Evolutionary conservation across 2,113 vertebrate genomes (phyloP).

Genomic region (Neoarius graeffei): DNA sequence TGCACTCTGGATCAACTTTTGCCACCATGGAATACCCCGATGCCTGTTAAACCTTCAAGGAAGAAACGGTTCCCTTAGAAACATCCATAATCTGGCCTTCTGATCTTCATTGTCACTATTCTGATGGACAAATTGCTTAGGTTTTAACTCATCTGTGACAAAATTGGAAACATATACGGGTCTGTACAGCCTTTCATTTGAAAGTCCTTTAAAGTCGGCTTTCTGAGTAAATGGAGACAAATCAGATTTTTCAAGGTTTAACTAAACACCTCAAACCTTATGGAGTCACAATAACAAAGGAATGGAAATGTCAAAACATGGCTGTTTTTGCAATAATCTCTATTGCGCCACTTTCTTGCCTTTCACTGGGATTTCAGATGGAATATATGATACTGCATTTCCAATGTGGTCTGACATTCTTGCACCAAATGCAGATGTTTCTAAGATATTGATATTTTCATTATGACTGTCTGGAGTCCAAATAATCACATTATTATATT

Average conservation of each 20-base stretch:
- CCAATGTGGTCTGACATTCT: neutral
- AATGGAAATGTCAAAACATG: constrained; percentile 57
- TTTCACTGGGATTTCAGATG: constrained; percentile 13
- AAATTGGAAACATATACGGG: constrained; percentile 60
- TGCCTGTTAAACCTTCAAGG: constrained; percentile 42
- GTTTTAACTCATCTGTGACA: constrained; percentile 47
- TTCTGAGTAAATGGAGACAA: constrained; percentile 49
- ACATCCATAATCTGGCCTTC: constrained; percentile 42
- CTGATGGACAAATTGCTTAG: constrained; percentile 51
- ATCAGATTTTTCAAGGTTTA: constrained; percentile 55
- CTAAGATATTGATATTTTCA: constrained; percentile 5
- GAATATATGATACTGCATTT: neutral
- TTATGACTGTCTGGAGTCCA: neutral
- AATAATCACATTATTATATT: constrained; percentile 7
- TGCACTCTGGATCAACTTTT: constrained; percentile 37
- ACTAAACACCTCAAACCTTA: constrained; percentile 62
- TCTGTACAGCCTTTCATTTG: constrained; percentile 37
- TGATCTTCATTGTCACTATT: constrained; percentile 57
- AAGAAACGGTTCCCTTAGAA: constrained; percentile 50
- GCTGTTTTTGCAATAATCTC: constrained; percentile 52
- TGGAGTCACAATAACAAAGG: constrained; percentile 60
- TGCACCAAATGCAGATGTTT: constrained; percentile 30
- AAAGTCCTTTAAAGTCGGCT: constrained; percentile 45
- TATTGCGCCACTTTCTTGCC: constrained; percentile 23
- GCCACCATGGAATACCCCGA: constrained; percentile 42